Percentiles rank a stretch among this genome's conserved stretches.
Evolutionary conservation across 2,113 vertebrate species (phyloP).

Genomic region (Grus americana): DNA sequence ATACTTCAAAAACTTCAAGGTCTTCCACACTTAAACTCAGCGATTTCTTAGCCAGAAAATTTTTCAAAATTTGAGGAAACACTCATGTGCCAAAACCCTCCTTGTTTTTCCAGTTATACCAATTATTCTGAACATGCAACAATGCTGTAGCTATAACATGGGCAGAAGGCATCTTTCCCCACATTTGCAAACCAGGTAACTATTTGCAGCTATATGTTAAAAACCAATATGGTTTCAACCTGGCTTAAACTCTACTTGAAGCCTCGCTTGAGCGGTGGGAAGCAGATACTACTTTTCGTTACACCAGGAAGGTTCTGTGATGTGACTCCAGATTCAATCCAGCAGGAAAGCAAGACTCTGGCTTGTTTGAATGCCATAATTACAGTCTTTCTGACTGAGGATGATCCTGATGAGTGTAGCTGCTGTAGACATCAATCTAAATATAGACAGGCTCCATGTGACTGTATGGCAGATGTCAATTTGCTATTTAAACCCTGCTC

Average conservation of each 20-base stretch:
- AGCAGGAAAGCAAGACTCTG: background rate
- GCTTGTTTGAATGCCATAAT: background rate
- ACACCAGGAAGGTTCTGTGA: background rate
- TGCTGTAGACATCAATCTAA: background rate
- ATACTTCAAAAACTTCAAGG: background rate
- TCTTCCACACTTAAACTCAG: background rate
- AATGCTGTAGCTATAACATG: background rate
- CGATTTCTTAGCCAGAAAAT: background rate
- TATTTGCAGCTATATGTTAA: background rate
- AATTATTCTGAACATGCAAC: background rate
- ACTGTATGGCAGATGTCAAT: background rate
- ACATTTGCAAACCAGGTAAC: background rate
- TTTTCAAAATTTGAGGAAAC: background rate
- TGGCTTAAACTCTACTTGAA: background rate
- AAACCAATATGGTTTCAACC: background rate
- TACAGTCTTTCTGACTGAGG: background rate
- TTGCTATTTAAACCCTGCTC: constrained; percentile 22
- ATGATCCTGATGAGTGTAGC: background rate
- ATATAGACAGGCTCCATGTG: background rate
- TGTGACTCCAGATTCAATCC: background rate
- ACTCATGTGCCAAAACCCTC: background rate
- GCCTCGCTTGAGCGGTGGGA: background rate
- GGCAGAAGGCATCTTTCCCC: background rate
- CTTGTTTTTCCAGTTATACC: background rate
- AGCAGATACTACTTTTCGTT: background rate